phyloP scores from a whole-genome alignment of 2,797 vertebrate genomes.

The Sebastes kiyomatsui region DNA sequence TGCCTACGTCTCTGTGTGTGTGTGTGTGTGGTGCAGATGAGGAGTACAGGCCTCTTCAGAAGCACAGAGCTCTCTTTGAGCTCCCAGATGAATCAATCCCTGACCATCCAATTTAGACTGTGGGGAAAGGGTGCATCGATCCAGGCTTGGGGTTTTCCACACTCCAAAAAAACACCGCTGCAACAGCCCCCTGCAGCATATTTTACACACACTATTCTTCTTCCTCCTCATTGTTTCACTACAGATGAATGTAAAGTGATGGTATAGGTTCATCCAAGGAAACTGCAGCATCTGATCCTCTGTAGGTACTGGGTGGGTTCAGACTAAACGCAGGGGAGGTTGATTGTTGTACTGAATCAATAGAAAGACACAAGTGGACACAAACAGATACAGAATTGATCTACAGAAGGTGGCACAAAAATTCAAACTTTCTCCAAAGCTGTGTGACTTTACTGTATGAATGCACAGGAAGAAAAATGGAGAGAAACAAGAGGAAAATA shows the following conservation, averaged over 20 bases:
- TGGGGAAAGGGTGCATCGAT: slow-evolving; percentile 50
- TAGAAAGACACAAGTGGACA: neutral
- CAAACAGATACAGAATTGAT: neutral
- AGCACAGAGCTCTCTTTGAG: slow-evolving; percentile 25
- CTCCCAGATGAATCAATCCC: slow-evolving; percentile 63
- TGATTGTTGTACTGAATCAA: neutral
- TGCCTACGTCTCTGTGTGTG: neutral
- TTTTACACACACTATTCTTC: neutral
- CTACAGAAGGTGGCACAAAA: neutral
- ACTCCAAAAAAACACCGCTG: neutral
- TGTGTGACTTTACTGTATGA: too few species aligned
- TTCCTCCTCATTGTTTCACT: neutral
- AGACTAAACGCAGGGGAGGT: neutral
- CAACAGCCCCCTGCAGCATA: neutral
- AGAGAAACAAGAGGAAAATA: too few species aligned
- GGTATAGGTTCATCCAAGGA: neutral
- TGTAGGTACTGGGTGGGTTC: neutral
- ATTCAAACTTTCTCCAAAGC: too few species aligned
- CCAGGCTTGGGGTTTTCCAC: slow-evolving; percentile 27
- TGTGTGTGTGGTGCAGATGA: slow-evolving; percentile 2
- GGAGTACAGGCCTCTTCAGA: slow-evolving; percentile 14
- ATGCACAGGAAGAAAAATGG: too few species aligned
- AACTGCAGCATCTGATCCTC: too few species aligned
- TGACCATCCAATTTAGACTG: slow-evolving; percentile 63
- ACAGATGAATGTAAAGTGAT: neutral